phyloP scores from a whole-genome alignment of 2,888 invertebrate genomes.

The Electrophaes corylata region DNA sequence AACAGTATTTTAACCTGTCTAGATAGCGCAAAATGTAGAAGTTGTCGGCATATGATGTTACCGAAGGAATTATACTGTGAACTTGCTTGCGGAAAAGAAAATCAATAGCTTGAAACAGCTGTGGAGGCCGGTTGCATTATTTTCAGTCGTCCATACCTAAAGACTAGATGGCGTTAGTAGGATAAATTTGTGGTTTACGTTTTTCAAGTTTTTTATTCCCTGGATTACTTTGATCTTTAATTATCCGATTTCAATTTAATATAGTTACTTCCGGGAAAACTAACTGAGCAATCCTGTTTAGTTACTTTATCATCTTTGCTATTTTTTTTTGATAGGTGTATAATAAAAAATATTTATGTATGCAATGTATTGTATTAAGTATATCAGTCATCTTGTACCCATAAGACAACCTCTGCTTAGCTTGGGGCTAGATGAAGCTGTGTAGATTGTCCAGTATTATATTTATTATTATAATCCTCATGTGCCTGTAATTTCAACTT shows the following conservation, averaged over 20 bases:
- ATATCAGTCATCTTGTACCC: too few relatives aligned
- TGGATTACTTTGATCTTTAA: not conserved
- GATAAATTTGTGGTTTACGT: constrained; percentile 1
- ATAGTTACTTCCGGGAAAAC: not conserved
- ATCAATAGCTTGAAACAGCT: constrained; percentile 76
- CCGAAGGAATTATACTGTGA: constrained; percentile 60
- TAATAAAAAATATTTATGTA: too few relatives aligned
- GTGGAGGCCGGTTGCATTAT: constrained; percentile 41
- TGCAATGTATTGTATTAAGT: too few relatives aligned
- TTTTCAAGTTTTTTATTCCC: not conserved
- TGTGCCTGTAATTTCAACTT: too few relatives aligned
- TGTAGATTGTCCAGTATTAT: too few relatives aligned
- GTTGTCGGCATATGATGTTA: constrained; percentile 45
- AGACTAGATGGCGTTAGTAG: constrained; percentile 32
- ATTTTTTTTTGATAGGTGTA: too few relatives aligned
- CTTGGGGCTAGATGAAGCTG: too few relatives aligned
- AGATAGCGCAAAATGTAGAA: not conserved
- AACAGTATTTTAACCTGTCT: not conserved
- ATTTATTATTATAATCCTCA: too few relatives aligned
- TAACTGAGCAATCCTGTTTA: constrained; percentile 1
- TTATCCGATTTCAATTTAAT: too few relatives aligned
- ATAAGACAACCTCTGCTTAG: too few relatives aligned
- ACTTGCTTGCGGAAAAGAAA: constrained; percentile 62
- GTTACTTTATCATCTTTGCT: too few relatives aligned
- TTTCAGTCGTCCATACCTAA: not conserved